A percentile compares a stretch with the other conserved stretches of the same genome.
phyloP scores from a whole-genome alignment of 2,113 vertebrate genomes.

The Pluvialis apricaria region DNA sequence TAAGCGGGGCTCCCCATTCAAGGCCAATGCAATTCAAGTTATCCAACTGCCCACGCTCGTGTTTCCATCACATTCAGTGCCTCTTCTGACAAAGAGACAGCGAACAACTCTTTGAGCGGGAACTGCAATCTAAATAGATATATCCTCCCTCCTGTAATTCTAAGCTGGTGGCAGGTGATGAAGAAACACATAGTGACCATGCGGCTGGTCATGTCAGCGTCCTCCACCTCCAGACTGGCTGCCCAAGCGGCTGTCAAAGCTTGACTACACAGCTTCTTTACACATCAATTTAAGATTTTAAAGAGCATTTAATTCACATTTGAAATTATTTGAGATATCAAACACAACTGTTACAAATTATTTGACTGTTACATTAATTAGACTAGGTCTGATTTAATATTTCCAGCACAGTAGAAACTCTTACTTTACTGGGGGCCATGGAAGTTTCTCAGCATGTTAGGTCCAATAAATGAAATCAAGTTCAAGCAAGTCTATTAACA shows the following conservation, averaged over 20 bases:
- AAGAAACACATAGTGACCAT: background rate
- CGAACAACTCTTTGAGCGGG: background rate
- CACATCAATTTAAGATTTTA: background rate
- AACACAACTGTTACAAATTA: constrained; percentile 1
- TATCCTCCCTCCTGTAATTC: background rate
- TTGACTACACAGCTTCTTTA: background rate
- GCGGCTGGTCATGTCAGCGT: background rate
- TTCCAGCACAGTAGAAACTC: background rate
- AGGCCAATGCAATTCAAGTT: background rate
- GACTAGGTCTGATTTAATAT: background rate
- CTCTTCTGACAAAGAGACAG: background rate
- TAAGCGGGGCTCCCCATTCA: accelerated
- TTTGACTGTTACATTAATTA: constrained; percentile 6
- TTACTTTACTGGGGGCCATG: background rate
- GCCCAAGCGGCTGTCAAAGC: background rate
- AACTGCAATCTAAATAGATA: background rate
- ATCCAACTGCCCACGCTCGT: background rate
- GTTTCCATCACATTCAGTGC: background rate
- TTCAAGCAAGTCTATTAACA: constrained; percentile 41
- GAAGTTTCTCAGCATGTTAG: background rate
- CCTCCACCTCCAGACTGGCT: background rate
- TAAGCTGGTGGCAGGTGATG: background rate
- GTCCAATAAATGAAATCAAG: constrained; percentile 16
- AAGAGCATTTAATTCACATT: background rate
- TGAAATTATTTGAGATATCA: background rate